These are phyloP conservation scores for Drosophila azteca DNA, from an alignment of 1,140 invertebrate genomes.

Conservation along the genomic window DNA sequence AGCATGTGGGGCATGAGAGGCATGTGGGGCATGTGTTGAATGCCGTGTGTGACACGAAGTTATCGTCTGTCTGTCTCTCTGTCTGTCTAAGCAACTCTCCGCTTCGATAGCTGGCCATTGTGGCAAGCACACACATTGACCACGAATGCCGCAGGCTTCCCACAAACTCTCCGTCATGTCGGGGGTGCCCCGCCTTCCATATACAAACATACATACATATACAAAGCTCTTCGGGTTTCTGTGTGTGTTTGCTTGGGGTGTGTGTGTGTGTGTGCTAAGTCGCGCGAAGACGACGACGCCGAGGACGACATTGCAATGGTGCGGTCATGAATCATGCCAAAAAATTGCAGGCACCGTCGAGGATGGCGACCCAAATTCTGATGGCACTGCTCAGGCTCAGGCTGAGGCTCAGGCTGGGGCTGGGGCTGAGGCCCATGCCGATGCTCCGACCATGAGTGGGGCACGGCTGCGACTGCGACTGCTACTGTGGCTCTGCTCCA, in stretches of 20 bases:
- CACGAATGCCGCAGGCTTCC: slow-evolving; percentile 29
- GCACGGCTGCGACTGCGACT: background rate
- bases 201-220: background rate
- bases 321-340: slow-evolving; percentile 77
- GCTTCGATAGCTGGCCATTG: slow-evolving; percentile 26
- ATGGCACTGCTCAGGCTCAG: background rate
- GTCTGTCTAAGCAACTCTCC: slow-evolving; percentile 17
- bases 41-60: slow-evolving; percentile 13
- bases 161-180: slow-evolving; percentile 14
- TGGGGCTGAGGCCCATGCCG: slow-evolving; percentile 3
- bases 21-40: background rate
- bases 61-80: slow-evolving; percentile 3
- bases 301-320: slow-evolving; percentile 49
- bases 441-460: background rate
- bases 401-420: slow-evolving; percentile 1
- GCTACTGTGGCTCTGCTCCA: slow-evolving; percentile 13
- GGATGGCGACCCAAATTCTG: slow-evolving; percentile 68
- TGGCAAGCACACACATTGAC: slow-evolving; percentile 42
- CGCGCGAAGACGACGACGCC: slow-evolving; percentile 43
- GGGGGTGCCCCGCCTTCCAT: background rate
- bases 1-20: background rate
- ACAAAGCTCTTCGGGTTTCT: slow-evolving; percentile 9
- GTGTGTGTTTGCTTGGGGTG: slow-evolving; percentile 27
- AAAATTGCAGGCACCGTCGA: slow-evolving; percentile 62
- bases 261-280: slow-evolving; percentile 60